A percentile compares a stretch with the other conserved stretches of the same genome.
Evolutionary conservation across 2,888 invertebrate species (phyloP).

Genomic region (Polymixis lichenea): DNA sequence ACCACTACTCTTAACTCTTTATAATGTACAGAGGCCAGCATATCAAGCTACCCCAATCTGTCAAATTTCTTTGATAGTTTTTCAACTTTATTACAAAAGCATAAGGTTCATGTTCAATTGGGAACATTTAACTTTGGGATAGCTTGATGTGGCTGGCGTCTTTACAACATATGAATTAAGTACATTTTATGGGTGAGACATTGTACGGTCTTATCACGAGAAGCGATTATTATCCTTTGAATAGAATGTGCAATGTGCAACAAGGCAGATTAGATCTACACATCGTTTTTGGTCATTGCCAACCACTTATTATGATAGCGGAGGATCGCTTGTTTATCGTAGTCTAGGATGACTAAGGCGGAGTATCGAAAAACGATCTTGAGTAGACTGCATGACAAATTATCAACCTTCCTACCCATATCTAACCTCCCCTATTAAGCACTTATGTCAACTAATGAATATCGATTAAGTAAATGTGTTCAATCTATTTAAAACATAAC

Average conservation of each 20-base stretch:
- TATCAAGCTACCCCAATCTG: no score
- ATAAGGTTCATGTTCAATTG: no score
- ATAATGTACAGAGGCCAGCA: no score
- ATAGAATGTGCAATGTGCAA: not conserved
- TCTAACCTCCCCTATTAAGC: conserved; percentile 22
- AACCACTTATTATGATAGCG: not conserved
- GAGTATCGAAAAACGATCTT: not conserved
- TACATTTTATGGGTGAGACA: no score
- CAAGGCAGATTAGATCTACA: not conserved
- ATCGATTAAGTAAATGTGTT: conserved; percentile 42
- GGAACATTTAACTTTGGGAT: no score
- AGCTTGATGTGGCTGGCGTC: no score
- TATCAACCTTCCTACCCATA: not conserved
- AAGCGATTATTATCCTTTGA: no score
- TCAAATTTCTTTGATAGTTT: no score
- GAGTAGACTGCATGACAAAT: not conserved
- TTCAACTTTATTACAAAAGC: no score
- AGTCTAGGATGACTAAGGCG: not conserved
- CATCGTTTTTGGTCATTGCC: not conserved
- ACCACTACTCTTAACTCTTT: no score
- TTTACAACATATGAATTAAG: no score
- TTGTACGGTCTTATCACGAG: no score
- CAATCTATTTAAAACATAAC: conserved; percentile 50
- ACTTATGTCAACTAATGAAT: conserved; percentile 32
- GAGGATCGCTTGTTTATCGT: not conserved